Percentiles rank a stretch among this genome's conserved stretches.
These are phyloP conservation scores for Oscheius sp. DNA, from an alignment of 2,888 invertebrate species.

Conservation along the genomic window DNA sequence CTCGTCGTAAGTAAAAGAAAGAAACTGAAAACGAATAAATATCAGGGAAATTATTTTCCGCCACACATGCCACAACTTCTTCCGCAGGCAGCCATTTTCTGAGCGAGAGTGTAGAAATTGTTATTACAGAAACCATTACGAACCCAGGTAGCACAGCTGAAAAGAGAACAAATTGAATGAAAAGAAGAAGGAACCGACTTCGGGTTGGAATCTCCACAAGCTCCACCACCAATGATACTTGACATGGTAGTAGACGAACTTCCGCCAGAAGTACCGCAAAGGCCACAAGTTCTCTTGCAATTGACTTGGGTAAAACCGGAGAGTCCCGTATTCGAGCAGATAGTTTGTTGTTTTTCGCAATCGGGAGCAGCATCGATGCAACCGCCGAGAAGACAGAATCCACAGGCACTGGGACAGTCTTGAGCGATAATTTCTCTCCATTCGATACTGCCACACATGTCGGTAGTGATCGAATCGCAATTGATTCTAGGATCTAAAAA, in stretches of 20 bases:
- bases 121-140: slow-evolving; percentile 14
- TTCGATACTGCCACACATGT: slow-evolving; percentile 14
- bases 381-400: slow-evolving; percentile 32
- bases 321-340: neutral
- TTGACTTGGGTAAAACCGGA: neutral
- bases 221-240: neutral
- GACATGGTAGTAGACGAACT: neutral
- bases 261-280: neutral
- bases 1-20: too few species aligned
- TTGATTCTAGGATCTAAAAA: too few species aligned
- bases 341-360: neutral
- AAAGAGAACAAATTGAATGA: neutral
- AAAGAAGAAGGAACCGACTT: too few species aligned
- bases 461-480: too few species aligned
- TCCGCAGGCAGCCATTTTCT: neutral
- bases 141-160: slow-evolving; percentile 24
- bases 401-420: slow-evolving; percentile 32
- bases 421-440: slow-evolving; percentile 30
- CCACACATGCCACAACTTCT: neutral
- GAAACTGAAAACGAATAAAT: too few species aligned
- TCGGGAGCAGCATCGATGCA: slow-evolving; percentile 28
- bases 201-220: too few species aligned
- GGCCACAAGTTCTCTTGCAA: slow-evolving; percentile 31
- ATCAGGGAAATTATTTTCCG: neutral
- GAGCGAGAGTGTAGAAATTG: slow-evolving; percentile 27